A percentile compares a stretch with the other conserved stretches of the same genome.
These are phyloP conservation scores for Autographa pulchrina DNA, from an alignment of 2,888 invertebrate genomes.

Conservation along the genomic window DNA sequence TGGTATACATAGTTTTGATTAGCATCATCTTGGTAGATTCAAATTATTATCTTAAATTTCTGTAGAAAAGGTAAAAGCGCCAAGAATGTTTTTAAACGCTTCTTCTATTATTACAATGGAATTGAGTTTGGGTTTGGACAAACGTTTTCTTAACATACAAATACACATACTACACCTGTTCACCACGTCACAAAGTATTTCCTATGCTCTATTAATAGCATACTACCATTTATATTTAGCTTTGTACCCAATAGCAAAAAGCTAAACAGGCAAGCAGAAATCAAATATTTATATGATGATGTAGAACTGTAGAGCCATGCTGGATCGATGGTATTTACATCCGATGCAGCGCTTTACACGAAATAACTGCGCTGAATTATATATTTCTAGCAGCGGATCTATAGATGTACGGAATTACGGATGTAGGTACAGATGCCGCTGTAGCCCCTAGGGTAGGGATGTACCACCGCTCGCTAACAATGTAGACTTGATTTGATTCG, in stretches of 20 bases:
- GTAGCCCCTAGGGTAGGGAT: constrained; percentile 7
- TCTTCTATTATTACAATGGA: background rate
- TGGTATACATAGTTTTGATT: no score
- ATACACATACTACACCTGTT: background rate
- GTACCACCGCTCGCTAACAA: constrained; percentile 46
- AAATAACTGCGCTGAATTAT: constrained; percentile 43
- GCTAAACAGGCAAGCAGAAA: constrained; percentile 15
- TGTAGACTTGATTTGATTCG: constrained; percentile 32
- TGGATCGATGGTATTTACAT: constrained; percentile 39
- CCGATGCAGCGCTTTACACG: constrained; percentile 26
- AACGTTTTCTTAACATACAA: background rate
- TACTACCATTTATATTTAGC: background rate
- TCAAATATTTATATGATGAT: constrained; percentile 43
- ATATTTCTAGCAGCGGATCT: constrained; percentile 33
- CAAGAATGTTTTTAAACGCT: background rate
- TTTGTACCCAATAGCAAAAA: background rate
- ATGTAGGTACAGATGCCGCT: background rate
- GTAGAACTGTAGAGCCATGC: constrained; percentile 20
- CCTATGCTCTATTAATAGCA: background rate
- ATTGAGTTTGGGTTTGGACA: background rate
- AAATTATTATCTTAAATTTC: background rate
- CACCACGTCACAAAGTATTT: background rate
- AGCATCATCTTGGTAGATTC: no score
- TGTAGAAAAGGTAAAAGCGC: background rate
- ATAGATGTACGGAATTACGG: background rate